phyloP scores from a whole-genome alignment of 2,888 invertebrate genomes.

The Tetragonisca angustula region DNA sequence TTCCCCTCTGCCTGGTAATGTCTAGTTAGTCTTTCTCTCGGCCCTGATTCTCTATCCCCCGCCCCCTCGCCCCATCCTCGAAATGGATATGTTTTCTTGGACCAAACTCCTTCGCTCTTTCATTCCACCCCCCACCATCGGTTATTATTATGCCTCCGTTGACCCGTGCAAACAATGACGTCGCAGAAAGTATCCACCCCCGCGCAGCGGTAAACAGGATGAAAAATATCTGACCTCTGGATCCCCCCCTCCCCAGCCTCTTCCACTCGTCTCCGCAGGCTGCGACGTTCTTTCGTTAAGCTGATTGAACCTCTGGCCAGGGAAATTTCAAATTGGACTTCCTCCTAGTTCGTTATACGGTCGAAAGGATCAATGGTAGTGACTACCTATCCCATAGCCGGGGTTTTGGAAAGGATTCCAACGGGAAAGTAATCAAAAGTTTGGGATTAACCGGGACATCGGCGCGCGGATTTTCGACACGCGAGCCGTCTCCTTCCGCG shows the following conservation, averaged over 20 bases:
- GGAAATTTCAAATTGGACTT: constrained; percentile 62
- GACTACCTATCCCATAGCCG: constrained; percentile 43
- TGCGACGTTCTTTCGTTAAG: constrained; percentile 64
- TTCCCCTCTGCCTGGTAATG: constrained; percentile 27
- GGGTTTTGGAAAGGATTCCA: constrained; percentile 56
- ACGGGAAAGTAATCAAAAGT: constrained; percentile 59
- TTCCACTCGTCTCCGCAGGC: background rate
- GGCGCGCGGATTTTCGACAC: constrained; percentile 47
- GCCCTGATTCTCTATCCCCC: background rate
- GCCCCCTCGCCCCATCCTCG: constrained; percentile 56
- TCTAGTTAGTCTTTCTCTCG: constrained; percentile 34
- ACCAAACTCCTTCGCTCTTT: constrained; percentile 51
- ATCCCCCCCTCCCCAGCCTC: background rate
- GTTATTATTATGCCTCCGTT: constrained; percentile 67
- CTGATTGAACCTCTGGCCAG: constrained; percentile 63
- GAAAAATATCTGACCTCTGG: constrained; percentile 65
- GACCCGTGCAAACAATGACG: constrained; percentile 72
- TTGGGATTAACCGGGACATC: constrained; percentile 56
- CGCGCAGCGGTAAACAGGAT: constrained; percentile 64
- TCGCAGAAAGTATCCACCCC: constrained; percentile 58
- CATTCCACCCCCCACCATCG: constrained; percentile 48
- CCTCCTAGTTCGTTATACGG: constrained; percentile 59
- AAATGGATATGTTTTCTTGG: constrained; percentile 70
- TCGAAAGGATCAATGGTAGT: constrained; percentile 58
- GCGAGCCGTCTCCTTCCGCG: constrained; percentile 29